Percentiles rank a stretch among this genome's conserved stretches.
These are phyloP conservation scores for Dreissena polymorpha DNA, from an alignment of 1,140 invertebrate genomes.

Conservation along the genomic window DNA sequence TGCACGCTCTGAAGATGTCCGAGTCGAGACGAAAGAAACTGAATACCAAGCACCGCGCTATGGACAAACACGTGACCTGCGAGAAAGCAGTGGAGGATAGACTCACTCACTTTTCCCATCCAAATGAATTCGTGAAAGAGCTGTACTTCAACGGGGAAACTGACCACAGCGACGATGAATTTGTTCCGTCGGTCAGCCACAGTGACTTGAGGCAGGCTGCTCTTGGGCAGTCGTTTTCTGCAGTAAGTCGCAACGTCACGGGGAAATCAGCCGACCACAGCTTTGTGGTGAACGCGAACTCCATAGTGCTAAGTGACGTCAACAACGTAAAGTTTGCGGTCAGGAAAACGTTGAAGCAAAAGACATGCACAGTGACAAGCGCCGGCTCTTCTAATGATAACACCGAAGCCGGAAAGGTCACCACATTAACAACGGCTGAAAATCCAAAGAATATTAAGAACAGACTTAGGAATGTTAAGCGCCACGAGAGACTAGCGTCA, in stretches of 20 bases:
- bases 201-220: background rate
- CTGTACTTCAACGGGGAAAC: constrained; percentile 36
- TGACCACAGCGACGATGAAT: constrained; percentile 38
- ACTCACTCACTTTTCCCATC: background rate
- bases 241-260: constrained; percentile 31
- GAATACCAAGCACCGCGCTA: constrained; percentile 12
- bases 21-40: constrained; percentile 44
- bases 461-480: background rate
- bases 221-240: background rate
- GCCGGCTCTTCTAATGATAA: background rate
- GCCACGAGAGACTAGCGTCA: constrained; percentile 36
- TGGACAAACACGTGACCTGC: constrained; percentile 11
- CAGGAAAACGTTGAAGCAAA: constrained; percentile 41
- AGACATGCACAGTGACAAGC: background rate
- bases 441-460: constrained; percentile 17
- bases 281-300: background rate
- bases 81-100: background rate
- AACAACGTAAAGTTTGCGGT: constrained; percentile 41
- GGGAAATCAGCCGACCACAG: constrained; percentile 25
- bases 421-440: background rate
- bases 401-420: background rate
- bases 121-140: constrained; percentile 52
- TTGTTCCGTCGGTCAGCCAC: constrained; percentile 23
- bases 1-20: constrained; percentile 14
- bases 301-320: constrained; percentile 22